Percentiles rank a stretch among this genome's conserved stretches.
phyloP scores from a whole-genome alignment of 2,797 vertebrate genomes.

The Buphagus erythrorhynchus region DNA sequence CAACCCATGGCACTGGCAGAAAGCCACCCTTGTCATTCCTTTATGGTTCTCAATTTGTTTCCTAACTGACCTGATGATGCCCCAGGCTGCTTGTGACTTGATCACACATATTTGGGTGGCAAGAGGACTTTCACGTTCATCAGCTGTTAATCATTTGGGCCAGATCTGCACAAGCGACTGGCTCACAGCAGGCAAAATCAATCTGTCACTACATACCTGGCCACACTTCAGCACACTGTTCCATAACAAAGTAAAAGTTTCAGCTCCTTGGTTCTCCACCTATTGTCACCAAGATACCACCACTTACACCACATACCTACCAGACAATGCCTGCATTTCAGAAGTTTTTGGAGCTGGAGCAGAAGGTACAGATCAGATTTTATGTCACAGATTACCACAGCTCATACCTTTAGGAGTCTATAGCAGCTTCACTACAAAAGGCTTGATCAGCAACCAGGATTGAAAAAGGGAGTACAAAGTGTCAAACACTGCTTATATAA shows the following conservation, averaged over 20 bases:
- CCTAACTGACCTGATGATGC: background rate
- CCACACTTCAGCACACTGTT: background rate
- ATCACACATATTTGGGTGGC: background rate
- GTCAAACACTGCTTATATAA: background rate
- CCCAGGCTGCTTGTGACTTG: background rate
- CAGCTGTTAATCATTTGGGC: background rate
- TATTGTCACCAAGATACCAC: background rate
- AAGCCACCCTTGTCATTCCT: background rate
- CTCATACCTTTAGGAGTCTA: background rate
- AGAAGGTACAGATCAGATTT: background rate
- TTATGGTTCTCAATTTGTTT: background rate
- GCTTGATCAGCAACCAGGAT: background rate
- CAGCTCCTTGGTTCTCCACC: background rate
- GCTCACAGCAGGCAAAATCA: background rate
- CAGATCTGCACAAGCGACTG: background rate
- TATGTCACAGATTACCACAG: background rate
- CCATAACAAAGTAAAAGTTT: background rate
- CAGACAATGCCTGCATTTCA: background rate
- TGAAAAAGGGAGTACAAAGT: background rate
- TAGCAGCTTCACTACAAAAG: background rate
- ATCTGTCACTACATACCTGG: background rate
- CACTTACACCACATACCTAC: accelerated
- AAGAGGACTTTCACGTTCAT: background rate
- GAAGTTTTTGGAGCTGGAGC: background rate
- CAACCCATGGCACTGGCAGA: background rate